Evolutionary conservation across 1,140 invertebrate genomes (phyloP), one percentile per base, ranked within the genome.

Genomic region (Drosophila paulistorum): DNA sequence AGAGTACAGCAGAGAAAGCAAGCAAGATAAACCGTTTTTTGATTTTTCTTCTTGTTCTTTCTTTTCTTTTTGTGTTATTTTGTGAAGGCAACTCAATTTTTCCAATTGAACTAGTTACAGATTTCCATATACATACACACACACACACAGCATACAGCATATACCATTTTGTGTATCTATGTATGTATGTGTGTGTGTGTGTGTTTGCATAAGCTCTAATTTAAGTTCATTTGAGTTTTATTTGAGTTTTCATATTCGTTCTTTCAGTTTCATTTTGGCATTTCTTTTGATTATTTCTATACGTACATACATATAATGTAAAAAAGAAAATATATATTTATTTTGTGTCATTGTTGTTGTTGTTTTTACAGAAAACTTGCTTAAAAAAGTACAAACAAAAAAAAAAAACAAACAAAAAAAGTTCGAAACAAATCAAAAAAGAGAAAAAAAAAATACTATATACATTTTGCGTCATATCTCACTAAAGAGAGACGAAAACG

Each of bases 361-460:
- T 85, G 82, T 86, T 89, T 86, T 87, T 87, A 86, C 83, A 87
- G 83, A 87, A 89, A 83, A 89, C 84, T 87, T 87, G 86, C 84
- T 86, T 87, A 89, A 83, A 80, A 30, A 89, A 87, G 83, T 86
- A 79, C 83, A 82, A 68, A 51, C 17, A 77, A 51, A 11, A 10
- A 89, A 83, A 83, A 80, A 10, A 89, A 87, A 23, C 20, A 23
- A 23, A 20, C 20, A 79, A 57, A 39, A 39, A 77, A 78, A 71
- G 68, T 86, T 87, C 45, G 79, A 86, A 79, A 65, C 71, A 66
- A 63, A 72, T 26, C 48, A 39, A 58, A 77, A 71, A 39, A 35
- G 55, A 65, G 67, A 55, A 14, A 45, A 69, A 67, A 69, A 68
- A 68, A 63, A 41, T 35, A 58, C 51, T n/a, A 39, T n/a, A 58